phyloP scores from a whole-genome alignment of 2,888 invertebrate species.

The Idaea biselata region DNA sequence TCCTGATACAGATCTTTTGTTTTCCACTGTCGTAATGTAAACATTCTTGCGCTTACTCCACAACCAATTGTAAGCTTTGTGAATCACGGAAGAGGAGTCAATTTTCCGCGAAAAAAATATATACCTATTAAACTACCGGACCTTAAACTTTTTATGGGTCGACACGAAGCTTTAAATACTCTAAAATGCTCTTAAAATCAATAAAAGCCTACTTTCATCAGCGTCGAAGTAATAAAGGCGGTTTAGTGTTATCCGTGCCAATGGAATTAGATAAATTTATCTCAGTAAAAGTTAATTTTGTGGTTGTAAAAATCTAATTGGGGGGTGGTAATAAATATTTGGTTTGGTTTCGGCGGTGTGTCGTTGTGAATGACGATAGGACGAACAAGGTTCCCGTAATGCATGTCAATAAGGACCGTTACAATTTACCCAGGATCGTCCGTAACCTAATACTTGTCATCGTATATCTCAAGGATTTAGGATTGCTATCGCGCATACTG shows the following conservation, averaged over 20 bases:
- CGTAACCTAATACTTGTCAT: constrained; percentile 52
- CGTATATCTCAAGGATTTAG: constrained; percentile 49
- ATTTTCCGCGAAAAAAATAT: constrained; percentile 43
- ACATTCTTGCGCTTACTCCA: neutral
- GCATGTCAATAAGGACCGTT: constrained; percentile 68
- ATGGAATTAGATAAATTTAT: constrained; percentile 72
- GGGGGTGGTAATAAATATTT: constrained; percentile 68
- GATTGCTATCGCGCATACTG: constrained; percentile 25
- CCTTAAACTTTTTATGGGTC: constrained; percentile 66
- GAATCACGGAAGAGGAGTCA: constrained; percentile 34
- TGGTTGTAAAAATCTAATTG: constrained; percentile 71
- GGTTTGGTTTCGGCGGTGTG: constrained; percentile 50
- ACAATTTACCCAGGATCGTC: constrained; percentile 51
- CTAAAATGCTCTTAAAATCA: constrained; percentile 73
- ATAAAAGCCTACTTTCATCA: constrained; percentile 75
- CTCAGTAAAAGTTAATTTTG: constrained; percentile 62
- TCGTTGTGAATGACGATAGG: constrained; percentile 63
- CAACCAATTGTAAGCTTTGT: constrained; percentile 7
- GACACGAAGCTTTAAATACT: constrained; percentile 69
- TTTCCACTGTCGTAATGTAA: constrained; percentile 5
- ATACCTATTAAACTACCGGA: constrained; percentile 57
- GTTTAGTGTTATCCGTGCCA: constrained; percentile 71
- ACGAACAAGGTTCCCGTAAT: constrained; percentile 53
- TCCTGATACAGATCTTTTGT: constrained; percentile 13
- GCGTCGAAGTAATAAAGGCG: constrained; percentile 69